A percentile compares a stretch with the other conserved stretches of the same genome.
Evolutionary conservation across 64 coral and sea anemone genomes (phyloP).

Genomic region (Porites australiensis): DNA sequence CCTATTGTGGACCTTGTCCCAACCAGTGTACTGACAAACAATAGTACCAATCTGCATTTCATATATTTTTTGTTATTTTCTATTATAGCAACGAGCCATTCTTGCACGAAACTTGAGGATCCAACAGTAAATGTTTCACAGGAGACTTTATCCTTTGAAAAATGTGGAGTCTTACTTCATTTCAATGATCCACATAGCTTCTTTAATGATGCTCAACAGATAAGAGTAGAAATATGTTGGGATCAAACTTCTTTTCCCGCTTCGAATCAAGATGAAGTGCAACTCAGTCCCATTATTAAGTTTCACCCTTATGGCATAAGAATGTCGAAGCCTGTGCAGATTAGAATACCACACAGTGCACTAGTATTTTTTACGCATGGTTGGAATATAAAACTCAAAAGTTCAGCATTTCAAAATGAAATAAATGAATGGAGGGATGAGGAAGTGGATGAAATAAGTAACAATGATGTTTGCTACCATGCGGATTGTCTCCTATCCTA

Average conservation of each 20-base stretch:
- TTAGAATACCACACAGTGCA: constrained; percentile 64
- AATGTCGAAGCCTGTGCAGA: background rate
- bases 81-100: background rate
- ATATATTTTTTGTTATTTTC: background rate
- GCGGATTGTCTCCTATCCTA: constrained; percentile 18
- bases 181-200: constrained; percentile 23
- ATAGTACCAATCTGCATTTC: background rate
- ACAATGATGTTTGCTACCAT: constrained; percentile 18
- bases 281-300: constrained; percentile 58
- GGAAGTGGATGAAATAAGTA: background rate
- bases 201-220: background rate
- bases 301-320: constrained; percentile 17
- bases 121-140: constrained; percentile 7
- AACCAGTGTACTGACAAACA: too few relatives aligned
- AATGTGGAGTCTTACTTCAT: constrained; percentile 36
- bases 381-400: constrained; percentile 21
- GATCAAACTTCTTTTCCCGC: background rate
- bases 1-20: too few relatives aligned
- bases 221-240: constrained; percentile 17
- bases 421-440: background rate
- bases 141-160: constrained; percentile 28
- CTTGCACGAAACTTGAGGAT: background rate
- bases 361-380: constrained; percentile 1
- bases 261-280: constrained; percentile 15
- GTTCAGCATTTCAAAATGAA: background rate